phyloP scores from a whole-genome alignment of 2,113 vertebrate species.

The Paramormyrops kingsleyae region DNA sequence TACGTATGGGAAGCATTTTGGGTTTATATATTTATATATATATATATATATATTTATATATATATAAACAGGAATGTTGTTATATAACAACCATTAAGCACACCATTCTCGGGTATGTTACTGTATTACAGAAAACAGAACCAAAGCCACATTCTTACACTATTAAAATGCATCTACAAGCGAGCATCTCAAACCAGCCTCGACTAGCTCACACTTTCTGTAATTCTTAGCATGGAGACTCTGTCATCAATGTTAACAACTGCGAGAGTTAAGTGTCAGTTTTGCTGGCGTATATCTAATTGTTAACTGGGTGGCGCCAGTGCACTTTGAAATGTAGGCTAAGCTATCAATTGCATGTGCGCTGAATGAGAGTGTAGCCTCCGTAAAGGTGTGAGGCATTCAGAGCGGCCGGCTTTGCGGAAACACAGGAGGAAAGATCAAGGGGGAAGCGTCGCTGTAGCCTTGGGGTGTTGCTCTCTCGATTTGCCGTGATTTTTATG shows the following conservation, averaged over 20 bases:
- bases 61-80: constrained; percentile 17
- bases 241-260: background rate
- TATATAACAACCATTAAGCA: constrained; percentile 8
- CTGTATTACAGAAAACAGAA: background rate
- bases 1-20: background rate
- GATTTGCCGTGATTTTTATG: background rate
- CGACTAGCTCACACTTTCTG: background rate
- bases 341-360: background rate
- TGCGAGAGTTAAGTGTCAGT: background rate
- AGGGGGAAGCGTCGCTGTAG: background rate
- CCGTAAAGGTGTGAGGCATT: background rate
- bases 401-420: background rate
- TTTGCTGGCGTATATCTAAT: background rate
- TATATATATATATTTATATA: background rate
- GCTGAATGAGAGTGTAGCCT: background rate
- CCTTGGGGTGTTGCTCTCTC: background rate
- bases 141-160: background rate
- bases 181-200: background rate
- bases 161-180: background rate
- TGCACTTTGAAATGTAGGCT: background rate
- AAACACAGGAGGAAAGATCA: background rate
- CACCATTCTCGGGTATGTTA: background rate
- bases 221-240: background rate
- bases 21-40: too few relatives aligned
- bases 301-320: background rate